Percentiles rank a stretch among this genome's conserved stretches.
phyloP scores from a whole-genome alignment of 2,888 invertebrate species.

The Mesorhabditis belari region DNA sequence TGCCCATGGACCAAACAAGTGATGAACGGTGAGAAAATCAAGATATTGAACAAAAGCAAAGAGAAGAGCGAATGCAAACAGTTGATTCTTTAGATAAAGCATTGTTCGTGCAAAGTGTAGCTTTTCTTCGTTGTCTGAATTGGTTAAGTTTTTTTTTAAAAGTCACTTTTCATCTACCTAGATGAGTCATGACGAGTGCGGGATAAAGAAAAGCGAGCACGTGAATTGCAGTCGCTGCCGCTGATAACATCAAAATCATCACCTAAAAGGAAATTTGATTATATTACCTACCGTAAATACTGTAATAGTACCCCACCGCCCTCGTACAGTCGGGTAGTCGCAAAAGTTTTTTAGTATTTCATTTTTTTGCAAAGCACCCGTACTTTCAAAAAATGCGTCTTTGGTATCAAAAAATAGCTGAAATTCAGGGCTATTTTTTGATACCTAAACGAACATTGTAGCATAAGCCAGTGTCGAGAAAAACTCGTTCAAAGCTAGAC shows the following conservation, averaged over 20 bases:
- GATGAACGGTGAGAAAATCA: constrained; percentile 90
- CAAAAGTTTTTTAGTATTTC: no score
- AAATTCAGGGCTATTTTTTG: no score
- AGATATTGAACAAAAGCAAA: constrained; percentile 88
- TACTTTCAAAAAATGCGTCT: no score
- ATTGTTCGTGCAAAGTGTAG: constrained; percentile 52
- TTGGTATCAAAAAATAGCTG: no score
- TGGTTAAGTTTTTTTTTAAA: not conserved
- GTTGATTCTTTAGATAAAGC: constrained; percentile 88
- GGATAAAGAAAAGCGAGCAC: constrained; percentile 50
- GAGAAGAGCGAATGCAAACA: constrained; percentile 87
- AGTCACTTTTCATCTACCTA: constrained; percentile 6
- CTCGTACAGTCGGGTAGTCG: no score
- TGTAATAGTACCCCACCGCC: no score
- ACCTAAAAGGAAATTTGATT: constrained; percentile 22
- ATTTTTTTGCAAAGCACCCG: no score
- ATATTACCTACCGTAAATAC: no score
- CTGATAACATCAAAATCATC: constrained; percentile 46
- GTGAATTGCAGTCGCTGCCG: constrained; percentile 49
- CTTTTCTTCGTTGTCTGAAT: constrained; percentile 47
- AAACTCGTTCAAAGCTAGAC: no score
- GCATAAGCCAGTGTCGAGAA: no score
- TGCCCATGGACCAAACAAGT: constrained; percentile 98
- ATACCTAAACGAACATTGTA: no score
- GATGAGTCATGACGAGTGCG: constrained; percentile 39